These are phyloP conservation scores for Drosophila athabasca DNA, from an alignment of 1,140 invertebrate genomes.

Conservation along the genomic window DNA sequence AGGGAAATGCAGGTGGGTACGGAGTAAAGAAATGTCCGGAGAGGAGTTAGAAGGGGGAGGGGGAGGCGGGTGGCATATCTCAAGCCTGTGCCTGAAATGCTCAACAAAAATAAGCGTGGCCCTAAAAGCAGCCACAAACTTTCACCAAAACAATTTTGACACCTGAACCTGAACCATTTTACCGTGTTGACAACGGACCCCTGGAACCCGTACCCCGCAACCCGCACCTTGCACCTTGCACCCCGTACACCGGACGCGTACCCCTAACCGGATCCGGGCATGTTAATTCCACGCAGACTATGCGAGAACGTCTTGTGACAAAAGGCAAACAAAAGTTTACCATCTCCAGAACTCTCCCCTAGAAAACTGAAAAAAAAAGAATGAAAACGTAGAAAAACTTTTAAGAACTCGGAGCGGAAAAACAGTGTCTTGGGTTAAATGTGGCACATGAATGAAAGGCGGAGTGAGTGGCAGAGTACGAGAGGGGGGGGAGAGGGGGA, in stretches of 20 bases:
- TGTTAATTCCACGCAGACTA: constrained; percentile 62
- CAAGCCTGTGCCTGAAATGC: constrained; percentile 63
- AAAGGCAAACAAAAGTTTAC: constrained; percentile 31
- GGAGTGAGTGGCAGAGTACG: background rate
- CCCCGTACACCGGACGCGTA: no score
- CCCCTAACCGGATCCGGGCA: constrained; percentile 18
- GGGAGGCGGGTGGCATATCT: constrained; percentile 28
- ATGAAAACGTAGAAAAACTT: constrained; percentile 13
- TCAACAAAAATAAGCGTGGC: constrained; percentile 60
- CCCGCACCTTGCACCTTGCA: no score
- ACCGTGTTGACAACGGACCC: constrained; percentile 68
- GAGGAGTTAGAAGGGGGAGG: no score
- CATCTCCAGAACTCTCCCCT: constrained; percentile 4
- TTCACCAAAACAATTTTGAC: constrained; percentile 72
- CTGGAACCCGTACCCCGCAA: no score
- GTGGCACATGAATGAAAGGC: background rate
- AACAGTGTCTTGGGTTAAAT: constrained; percentile 16
- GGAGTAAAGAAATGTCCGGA: background rate
- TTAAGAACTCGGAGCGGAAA: constrained; percentile 3
- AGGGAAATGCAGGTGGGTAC: background rate
- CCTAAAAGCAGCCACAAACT: constrained; percentile 74
- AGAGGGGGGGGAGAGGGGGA: no score
- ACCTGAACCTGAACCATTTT: constrained; percentile 68
- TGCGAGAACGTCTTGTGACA: constrained; percentile 10
- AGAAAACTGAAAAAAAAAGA: constrained; percentile 4